phyloP scores from a whole-genome alignment of 2,113 vertebrate genomes.

The Vimba vimba region DNA sequence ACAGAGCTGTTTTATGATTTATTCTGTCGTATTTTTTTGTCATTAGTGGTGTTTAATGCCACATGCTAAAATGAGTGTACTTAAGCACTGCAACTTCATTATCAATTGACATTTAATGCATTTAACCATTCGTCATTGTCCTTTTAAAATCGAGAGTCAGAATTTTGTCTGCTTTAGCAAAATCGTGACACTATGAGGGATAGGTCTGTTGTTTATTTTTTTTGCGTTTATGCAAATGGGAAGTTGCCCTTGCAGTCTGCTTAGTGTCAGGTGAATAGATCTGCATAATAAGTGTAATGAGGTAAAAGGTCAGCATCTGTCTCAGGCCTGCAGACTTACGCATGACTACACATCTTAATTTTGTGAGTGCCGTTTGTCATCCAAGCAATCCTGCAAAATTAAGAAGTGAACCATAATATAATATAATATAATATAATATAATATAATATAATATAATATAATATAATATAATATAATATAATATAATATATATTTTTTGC shows the following conservation, averaged over 20 bases:
- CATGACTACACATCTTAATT: constrained; percentile 41
- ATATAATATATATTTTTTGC: too few species aligned
- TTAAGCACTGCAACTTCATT: neutral
- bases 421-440: neutral
- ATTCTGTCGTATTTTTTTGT: neutral
- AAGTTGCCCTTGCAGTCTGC: constrained; percentile 18
- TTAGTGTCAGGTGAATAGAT: constrained; percentile 49
- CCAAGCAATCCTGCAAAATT: constrained; percentile 12
- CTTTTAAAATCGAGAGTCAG: neutral
- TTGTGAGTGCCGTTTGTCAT: constrained; percentile 37
- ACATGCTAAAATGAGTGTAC: constrained; percentile 9
- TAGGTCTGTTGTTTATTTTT: constrained; percentile 28
- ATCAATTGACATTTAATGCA: constrained; percentile 13
- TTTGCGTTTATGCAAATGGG: constrained; percentile 18
- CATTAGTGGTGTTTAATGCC: constrained; percentile 13
- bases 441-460: too few species aligned
- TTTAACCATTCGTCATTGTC: neutral
- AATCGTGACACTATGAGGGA: constrained; percentile 19
- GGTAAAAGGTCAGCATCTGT: constrained; percentile 53
- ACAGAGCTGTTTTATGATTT: neutral
- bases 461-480: too few species aligned
- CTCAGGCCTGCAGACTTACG: constrained; percentile 4
- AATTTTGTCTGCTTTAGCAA: neutral
- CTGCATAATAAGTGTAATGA: constrained; percentile 54
- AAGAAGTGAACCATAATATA: neutral